These are phyloP conservation scores for Rhamphomyia laevipes DNA, from an alignment of 2,888 invertebrate genomes.

Conservation along the genomic window DNA sequence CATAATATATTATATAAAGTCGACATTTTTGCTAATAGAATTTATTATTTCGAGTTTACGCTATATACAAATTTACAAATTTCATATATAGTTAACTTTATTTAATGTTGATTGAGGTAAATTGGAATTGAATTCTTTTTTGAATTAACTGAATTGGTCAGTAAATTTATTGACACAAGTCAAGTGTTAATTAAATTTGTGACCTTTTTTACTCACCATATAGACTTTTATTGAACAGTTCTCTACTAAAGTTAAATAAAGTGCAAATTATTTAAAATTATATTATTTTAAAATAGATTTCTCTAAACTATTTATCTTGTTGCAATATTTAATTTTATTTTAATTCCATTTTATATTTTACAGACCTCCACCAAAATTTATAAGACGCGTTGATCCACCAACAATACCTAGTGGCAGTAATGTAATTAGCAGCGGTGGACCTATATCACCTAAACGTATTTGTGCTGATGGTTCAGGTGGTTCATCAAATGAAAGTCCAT, in stretches of 20 bases:
- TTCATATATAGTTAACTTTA: too few relatives aligned
- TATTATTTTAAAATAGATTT: too few relatives aligned
- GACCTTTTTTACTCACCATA: slow-evolving; percentile 13
- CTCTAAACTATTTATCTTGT: too few relatives aligned
- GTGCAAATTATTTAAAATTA: too few relatives aligned
- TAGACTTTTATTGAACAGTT: slow-evolving; percentile 1
- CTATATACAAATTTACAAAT: too few relatives aligned
- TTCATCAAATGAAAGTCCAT: slow-evolving; percentile 29
- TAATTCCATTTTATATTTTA: slow-evolving; percentile 5
- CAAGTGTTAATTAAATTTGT: slow-evolving; percentile 18
- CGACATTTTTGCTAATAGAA: too few relatives aligned
- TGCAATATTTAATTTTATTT: too few relatives aligned
- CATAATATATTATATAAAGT: too few relatives aligned
- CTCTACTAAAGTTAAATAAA: background rate
- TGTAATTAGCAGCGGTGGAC: slow-evolving; percentile 17
- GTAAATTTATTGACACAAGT: slow-evolving; percentile 7
- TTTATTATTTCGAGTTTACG: too few relatives aligned
- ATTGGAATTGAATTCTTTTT: too few relatives aligned
- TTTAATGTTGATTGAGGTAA: too few relatives aligned
- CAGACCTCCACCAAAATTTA: slow-evolving; percentile 53
- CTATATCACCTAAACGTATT: slow-evolving; percentile 31
- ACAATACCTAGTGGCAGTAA: slow-evolving; percentile 29
- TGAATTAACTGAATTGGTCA: background rate
- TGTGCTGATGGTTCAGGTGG: slow-evolving; percentile 19
- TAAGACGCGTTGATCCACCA: slow-evolving; percentile 48